Conservation (phyloP, 2,888 invertebrate genomes). For the Cephus nigrinus region DNA sequence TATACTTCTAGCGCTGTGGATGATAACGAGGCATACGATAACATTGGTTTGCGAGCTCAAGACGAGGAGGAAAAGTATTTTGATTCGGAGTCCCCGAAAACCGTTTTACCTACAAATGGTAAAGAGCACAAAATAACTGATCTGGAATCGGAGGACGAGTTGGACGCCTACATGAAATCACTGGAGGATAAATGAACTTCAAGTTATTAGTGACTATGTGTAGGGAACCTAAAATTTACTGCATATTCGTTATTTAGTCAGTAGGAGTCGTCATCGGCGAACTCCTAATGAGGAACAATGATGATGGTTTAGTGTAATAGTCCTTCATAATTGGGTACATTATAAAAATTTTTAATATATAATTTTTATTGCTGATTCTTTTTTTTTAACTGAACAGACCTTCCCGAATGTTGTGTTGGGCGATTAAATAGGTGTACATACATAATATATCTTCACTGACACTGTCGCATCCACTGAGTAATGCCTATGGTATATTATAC, state of each 20-base stretch:
- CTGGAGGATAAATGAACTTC: conserved; percentile 55
- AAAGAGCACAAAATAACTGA: conserved; percentile 33
- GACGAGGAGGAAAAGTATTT: conserved; percentile 94
- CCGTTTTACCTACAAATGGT: conserved; percentile 41
- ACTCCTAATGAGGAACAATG: background rate
- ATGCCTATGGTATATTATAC: no score
- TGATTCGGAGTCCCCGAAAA: conserved; percentile 82
- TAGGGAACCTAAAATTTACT: conserved; percentile 26
- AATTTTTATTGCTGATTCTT: no score
- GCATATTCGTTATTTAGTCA: conserved; percentile 46
- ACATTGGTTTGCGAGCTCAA: conserved; percentile 76
- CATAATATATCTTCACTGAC: no score
- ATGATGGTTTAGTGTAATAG: no score
- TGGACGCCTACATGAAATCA: conserved; percentile 78
- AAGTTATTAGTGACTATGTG: conserved; percentile 28
- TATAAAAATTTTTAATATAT: no score
- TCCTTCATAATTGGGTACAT: no score
- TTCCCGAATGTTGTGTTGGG: no score
- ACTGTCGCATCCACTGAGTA: no score
- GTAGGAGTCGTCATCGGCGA: conserved; percentile 36
- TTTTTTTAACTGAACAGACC: no score
- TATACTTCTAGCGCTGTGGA: conserved; percentile 74
- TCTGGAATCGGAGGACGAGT: conserved; percentile 70
- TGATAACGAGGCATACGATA: conserved; percentile 83
- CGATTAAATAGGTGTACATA: no score